These are phyloP conservation scores for Pseudopodoces humilis DNA, from an alignment of 2,113 vertebrate species.

Conservation along the genomic window DNA sequence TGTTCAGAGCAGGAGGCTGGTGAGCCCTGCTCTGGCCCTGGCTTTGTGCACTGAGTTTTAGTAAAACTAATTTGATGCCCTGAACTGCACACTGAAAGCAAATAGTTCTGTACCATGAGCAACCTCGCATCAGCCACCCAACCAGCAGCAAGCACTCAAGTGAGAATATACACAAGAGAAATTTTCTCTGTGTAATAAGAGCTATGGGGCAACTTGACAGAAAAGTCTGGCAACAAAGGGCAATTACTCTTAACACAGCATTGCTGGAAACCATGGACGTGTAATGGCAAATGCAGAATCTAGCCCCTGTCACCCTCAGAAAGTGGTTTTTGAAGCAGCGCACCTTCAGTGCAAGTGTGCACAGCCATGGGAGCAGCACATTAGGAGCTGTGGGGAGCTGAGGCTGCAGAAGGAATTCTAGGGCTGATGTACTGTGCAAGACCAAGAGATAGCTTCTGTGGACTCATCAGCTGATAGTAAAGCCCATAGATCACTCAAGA, in stretches of 20 bases:
- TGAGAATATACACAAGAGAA: not conserved
- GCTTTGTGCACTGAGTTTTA: not conserved
- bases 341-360: not conserved
- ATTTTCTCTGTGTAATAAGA: not conserved
- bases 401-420: not conserved
- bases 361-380: accelerated
- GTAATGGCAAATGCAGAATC: not conserved
- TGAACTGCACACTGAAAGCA: not conserved
- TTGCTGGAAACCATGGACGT: not conserved
- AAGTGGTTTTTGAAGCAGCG: not conserved
- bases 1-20: accelerated
- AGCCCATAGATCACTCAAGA: not conserved
- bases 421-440: not conserved
- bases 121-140: not conserved
- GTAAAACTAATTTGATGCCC: not conserved
- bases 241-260: not conserved
- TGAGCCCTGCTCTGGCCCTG: not conserved
- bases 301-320: not conserved
- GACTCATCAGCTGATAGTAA: not conserved
- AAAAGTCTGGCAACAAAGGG: not conserved
- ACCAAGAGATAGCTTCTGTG: not conserved
- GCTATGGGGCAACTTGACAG: not conserved
- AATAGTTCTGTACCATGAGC: not conserved
- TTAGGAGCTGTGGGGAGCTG: not conserved
- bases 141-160: not conserved